A percentile compares a stretch with the other conserved stretches of the same genome.
Conservation (phyloP, 1,140 invertebrate genomes). For the Himalopsyche phryganea region DNA sequence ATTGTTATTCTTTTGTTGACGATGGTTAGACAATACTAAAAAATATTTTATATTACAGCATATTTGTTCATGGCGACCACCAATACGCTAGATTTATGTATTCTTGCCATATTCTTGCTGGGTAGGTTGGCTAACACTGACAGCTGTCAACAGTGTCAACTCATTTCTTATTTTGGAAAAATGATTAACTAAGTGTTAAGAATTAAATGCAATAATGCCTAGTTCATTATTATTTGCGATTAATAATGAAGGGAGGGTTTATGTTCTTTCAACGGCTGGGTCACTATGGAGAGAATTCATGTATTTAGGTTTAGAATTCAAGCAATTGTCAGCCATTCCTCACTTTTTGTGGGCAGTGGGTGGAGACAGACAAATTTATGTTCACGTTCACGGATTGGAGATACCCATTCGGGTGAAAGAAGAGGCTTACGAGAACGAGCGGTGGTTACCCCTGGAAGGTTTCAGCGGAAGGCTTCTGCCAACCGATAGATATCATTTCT, state of each 20-base stretch:
- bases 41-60: no score
- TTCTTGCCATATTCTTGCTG: no score
- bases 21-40: no score
- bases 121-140: no score
- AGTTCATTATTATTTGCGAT: conserved; percentile 78
- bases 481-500: conserved; percentile 82
- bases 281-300: conserved; percentile 81
- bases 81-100: no score
- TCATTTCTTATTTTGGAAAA: no score
- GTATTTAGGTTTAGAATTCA: conserved; percentile 81
- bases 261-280: conserved; percentile 72
- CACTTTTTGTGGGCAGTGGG: conserved; percentile 89
- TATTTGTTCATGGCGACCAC: no score
- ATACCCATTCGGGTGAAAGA: conserved; percentile 86
- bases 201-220: conserved; percentile 52
- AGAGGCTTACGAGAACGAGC: conserved; percentile 89
- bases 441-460: conserved; percentile 87
- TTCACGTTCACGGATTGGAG: conserved; percentile 83
- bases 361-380: conserved; percentile 86
- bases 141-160: no score
- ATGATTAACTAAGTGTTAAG: not conserved
- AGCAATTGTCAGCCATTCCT: conserved; percentile 77
- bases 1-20: no score
- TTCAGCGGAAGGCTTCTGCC: conserved; percentile 78
- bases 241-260: conserved; percentile 83